These are phyloP conservation scores for Emys orbicularis DNA, from an alignment of 2,797 vertebrate species.

Conservation along the genomic window DNA sequence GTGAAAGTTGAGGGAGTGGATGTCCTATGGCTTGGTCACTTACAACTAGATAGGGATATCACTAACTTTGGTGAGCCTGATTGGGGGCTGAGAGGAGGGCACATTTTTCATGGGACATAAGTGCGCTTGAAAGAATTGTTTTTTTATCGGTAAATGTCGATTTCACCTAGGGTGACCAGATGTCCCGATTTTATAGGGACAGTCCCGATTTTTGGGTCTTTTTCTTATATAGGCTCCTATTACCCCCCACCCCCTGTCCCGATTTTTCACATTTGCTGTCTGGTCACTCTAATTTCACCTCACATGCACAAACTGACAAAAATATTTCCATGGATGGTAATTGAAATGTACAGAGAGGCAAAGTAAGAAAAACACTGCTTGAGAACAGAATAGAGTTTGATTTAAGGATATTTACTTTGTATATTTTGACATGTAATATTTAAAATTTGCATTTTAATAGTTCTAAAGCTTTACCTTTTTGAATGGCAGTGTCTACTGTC, in stretches of 20 bases:
- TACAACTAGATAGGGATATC: neutral
- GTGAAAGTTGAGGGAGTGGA: neutral
- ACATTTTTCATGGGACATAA: neutral
- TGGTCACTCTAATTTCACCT: too few species aligned
- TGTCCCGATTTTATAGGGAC: too few species aligned
- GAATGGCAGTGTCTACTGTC: neutral
- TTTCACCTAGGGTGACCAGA: too few species aligned
- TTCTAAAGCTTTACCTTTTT: neutral
- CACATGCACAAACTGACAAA: neutral
- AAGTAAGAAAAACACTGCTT: neutral
- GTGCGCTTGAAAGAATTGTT: neutral
- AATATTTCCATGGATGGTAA: neutral
- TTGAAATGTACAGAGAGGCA: neutral
- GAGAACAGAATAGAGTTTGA: neutral
- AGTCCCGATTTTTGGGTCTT: too few species aligned
- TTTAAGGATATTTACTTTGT: neutral
- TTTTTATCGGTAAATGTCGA: neutral
- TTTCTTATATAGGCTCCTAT: too few species aligned
- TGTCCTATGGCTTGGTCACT: neutral
- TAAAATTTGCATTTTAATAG: neutral
- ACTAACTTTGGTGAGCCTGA: neutral
- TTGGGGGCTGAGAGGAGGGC: neutral
- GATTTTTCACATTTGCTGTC: too few species aligned
- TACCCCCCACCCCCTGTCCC: too few species aligned
- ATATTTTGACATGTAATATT: neutral